Evolutionary conservation across 2,888 invertebrate genomes (phyloP), one percentile per base, ranked within the genome.

Genomic region (Halictus quadricinctus): DNA sequence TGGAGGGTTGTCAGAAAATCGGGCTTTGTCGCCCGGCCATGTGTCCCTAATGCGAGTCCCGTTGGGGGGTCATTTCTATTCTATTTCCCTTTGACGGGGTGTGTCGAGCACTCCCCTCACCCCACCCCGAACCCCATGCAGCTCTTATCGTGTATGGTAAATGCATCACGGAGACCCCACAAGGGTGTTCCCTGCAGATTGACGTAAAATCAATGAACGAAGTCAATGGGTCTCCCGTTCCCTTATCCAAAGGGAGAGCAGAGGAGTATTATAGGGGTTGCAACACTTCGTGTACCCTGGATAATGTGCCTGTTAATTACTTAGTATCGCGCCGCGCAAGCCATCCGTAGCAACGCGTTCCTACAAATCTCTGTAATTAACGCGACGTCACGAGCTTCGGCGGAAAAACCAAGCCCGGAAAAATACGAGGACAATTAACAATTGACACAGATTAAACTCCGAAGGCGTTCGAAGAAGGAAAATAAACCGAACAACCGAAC

Each of bases 151-250:
- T 89, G 93, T 94, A 93, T 93, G 93, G 93, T 94, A 94, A 94
- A 94, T 94, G 94, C 94, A 94, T 94, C 94, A 93, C 93, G 92
- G 93, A 94, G 92, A 91, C 91, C 92, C 93, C 91, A 91, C 92
- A 93, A 94, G 93, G 92, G 93, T 91, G 91, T 88, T 87, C 87
- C 85, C 87, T 80, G 75, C 90, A 93, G 94, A 94, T 94, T 94
- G 94, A 94, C 94, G 93, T 94, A 94, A 94, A 94, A 94, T 94
- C 94, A 94, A 94, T 94, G 94, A 94, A 93, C 92, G 91, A 93
- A 94, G 94, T 94, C 94, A 94, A 94, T 94, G 93, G 94, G 94
- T 91, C 92, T 91, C 91, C 72, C 82, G 80, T 79, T 69, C 84
- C 87, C 77, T 90, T 89, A 88, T 86, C 83, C 90, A 21, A 72